A percentile compares a stretch with the other conserved stretches of the same genome.
Conservation (phyloP, 2,797 vertebrate genomes). For the Crax fasciolata region DNA sequence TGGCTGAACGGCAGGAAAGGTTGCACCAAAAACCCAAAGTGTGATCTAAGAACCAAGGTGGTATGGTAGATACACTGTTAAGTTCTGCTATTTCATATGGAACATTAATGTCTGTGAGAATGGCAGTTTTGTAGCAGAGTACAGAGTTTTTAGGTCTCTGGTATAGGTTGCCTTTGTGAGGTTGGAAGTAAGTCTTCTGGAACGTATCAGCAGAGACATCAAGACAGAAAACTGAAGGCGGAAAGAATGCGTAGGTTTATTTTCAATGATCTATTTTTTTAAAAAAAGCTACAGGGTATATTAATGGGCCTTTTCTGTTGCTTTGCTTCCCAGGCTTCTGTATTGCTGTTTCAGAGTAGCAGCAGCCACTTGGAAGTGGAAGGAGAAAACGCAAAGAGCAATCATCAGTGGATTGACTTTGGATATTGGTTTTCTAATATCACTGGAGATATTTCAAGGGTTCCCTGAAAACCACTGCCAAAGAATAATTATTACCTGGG, state of each 20-base stretch:
- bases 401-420: not conserved
- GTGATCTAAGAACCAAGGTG: not conserved
- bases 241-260: not conserved
- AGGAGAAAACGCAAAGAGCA: not conserved
- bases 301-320: not conserved
- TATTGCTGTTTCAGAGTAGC: not conserved
- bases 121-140: not conserved
- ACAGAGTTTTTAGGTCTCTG: not conserved
- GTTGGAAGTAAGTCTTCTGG: not conserved
- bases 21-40: not conserved
- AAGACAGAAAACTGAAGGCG: not conserved
- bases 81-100: not conserved
- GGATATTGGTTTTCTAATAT: not conserved
- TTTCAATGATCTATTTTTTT: not conserved
- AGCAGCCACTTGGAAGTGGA: not conserved
- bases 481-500: not conserved
- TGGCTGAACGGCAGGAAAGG: not conserved
- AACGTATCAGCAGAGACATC: not conserved
- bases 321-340: not conserved
- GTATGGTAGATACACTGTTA: not conserved
- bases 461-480: not conserved
- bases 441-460: not conserved
- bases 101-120: rapidly evolving
- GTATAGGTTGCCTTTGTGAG: not conserved
- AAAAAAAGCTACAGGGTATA: not conserved